Evolutionary conservation across 2,888 invertebrate species (phyloP).

Genomic region (Diaphora mendica): DNA sequence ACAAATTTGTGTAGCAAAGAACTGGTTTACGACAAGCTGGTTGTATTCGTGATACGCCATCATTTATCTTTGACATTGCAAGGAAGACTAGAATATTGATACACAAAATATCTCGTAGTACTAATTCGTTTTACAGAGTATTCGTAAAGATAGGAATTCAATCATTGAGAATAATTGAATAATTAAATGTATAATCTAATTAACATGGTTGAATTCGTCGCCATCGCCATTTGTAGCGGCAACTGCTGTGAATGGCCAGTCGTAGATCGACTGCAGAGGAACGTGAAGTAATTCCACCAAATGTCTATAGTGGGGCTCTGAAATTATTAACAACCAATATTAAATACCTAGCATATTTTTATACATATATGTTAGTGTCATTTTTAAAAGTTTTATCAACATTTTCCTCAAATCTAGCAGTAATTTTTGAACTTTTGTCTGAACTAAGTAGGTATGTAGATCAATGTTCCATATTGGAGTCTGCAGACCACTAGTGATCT

Average conservation of each 20-base stretch:
- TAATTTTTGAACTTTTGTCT: not conserved
- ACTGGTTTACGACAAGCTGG: not conserved
- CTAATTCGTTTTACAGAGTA: constrained; percentile 42
- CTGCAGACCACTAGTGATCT: too few relatives aligned
- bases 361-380: not conserved
- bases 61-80: constrained; percentile 50
- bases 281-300: constrained; percentile 95
- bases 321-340: constrained; percentile 63
- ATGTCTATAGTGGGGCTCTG: constrained; percentile 94
- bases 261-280: constrained; percentile 94
- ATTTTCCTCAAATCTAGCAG: not conserved
- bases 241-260: constrained; percentile 76
- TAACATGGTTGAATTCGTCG: constrained; percentile 58
- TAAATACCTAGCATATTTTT: not conserved
- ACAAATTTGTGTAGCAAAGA: not conserved
- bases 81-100: constrained; percentile 53
- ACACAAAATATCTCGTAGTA: constrained; percentile 43
- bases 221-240: constrained; percentile 71
- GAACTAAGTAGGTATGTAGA: too few relatives aligned
- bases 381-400: not conserved
- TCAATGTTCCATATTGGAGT: too few relatives aligned
- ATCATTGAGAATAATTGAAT: constrained; percentile 41
- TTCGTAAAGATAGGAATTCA: constrained; percentile 33
- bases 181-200: constrained; percentile 49
- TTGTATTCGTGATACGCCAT: constrained; percentile 24